These are phyloP conservation scores for Teleopsis dalmanni DNA, from an alignment of 1,140 invertebrate genomes.

Conservation along the genomic window DNA sequence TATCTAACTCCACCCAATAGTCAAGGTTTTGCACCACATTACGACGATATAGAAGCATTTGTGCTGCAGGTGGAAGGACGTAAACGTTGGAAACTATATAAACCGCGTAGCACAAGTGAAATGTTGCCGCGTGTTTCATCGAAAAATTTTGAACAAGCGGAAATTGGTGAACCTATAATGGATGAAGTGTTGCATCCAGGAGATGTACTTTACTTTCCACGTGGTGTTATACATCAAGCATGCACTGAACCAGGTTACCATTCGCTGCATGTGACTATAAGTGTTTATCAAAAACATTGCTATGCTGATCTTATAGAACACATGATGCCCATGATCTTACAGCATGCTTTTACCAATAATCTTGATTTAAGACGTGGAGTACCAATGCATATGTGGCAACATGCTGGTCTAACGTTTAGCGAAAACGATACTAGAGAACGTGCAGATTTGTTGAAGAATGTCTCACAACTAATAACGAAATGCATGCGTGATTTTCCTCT, in stretches of 20 bases:
- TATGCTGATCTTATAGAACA: constrained; percentile 84
- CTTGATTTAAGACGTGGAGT: constrained; percentile 69
- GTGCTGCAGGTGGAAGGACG: constrained; percentile 92
- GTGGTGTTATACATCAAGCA: constrained; percentile 91
- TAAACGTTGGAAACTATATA: constrained; percentile 90
- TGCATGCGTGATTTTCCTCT: constrained; percentile 35
- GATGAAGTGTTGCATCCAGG: constrained; percentile 74
- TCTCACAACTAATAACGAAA: constrained; percentile 47
- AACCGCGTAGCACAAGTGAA: constrained; percentile 55
- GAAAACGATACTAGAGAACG: constrained; percentile 47
- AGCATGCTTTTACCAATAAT: constrained; percentile 62
- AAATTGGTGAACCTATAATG: constrained; percentile 73
- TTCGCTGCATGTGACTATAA: constrained; percentile 89
- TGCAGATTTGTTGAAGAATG: constrained; percentile 48
- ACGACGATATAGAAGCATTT: constrained; percentile 98
- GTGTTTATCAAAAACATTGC: constrained; percentile 82
- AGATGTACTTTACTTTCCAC: constrained; percentile 85
- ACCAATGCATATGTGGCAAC: constrained; percentile 67
- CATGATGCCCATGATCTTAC: constrained; percentile 68
- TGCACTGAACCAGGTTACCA: constrained; percentile 64
- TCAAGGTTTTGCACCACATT: constrained; percentile 97
- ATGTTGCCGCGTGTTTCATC: constrained; percentile 74
- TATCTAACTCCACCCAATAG: constrained; percentile 92
- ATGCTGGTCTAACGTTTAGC: constrained; percentile 62
- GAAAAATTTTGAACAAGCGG: constrained; percentile 67